Evolutionary conservation across 37 sponge, comb jelly and placozoan species (phyloP).

Genomic region (Axinella damicornis): DNA sequence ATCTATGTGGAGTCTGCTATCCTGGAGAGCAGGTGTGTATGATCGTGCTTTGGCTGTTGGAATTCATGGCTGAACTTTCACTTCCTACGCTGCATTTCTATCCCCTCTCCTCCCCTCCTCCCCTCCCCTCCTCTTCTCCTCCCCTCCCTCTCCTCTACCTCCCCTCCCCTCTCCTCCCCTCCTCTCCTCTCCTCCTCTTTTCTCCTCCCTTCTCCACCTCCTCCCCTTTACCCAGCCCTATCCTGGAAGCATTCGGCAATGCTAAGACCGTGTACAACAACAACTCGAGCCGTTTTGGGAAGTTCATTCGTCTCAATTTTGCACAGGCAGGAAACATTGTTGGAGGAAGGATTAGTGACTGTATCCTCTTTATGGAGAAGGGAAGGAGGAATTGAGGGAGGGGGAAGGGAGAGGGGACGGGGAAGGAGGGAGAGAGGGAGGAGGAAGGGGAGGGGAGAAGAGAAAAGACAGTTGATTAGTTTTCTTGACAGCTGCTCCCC

Average conservation of each 20-base stretch:
- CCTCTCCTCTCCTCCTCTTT: not conserved
- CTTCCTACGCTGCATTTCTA: not conserved
- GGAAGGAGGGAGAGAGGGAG: no score
- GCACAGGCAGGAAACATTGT: slow-evolving; percentile 82
- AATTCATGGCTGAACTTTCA: not conserved
- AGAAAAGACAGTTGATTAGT: no score
- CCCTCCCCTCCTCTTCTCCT: not conserved
- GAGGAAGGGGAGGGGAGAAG: no score
- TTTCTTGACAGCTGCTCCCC: slow-evolving; percentile 25
- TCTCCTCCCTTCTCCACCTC: slow-evolving; percentile 6
- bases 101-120: not conserved
- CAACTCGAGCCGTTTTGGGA: slow-evolving; percentile 98
- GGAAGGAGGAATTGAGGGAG: no score
- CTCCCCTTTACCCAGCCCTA: slow-evolving; percentile 78
- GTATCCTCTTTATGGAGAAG: slow-evolving; percentile 48
- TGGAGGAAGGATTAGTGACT: slow-evolving; percentile 93
- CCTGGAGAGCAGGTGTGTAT: slow-evolving; percentile 86
- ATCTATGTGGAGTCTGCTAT: slow-evolving; percentile 82
- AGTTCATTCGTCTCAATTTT: slow-evolving; percentile 95
- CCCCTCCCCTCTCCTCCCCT: not conserved
- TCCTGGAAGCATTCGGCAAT: slow-evolving; percentile 99
- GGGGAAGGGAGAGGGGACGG: no score
- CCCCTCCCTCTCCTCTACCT: not conserved
- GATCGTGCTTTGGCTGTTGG: no score
- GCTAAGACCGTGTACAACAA: slow-evolving; percentile 99